phyloP scores from a whole-genome alignment of 2,113 vertebrate species.

The Lethenteron camtschaticum region DNA sequence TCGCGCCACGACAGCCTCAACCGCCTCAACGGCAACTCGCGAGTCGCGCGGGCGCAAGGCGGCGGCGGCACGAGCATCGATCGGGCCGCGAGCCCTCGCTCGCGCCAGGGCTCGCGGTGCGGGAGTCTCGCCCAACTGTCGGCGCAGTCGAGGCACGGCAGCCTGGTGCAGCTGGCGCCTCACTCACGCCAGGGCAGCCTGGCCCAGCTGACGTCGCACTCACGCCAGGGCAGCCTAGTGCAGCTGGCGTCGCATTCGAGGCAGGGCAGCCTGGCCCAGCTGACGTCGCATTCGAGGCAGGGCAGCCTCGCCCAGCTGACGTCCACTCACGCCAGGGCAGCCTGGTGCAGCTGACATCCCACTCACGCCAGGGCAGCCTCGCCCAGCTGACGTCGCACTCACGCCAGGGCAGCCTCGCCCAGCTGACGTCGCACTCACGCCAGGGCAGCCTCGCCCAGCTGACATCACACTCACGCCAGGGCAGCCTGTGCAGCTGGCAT shows the following conservation, averaged over 20 bases:
- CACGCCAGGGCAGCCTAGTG: background rate
- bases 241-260: background rate
- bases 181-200: background rate
- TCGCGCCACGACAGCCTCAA: background rate
- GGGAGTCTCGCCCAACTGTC: background rate
- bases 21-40: background rate
- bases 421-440: background rate
- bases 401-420: background rate
- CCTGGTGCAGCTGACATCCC: background rate
- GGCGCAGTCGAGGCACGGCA: background rate
- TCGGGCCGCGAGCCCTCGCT: background rate
- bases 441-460: slow-evolving; percentile 44
- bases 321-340: background rate
- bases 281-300: slow-evolving; percentile 3
- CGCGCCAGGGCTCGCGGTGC: too few species aligned
- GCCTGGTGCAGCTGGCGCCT: background rate
- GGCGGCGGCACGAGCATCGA: background rate
- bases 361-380: background rate
- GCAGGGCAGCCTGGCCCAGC: background rate
- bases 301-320: background rate
- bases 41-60: background rate
- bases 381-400: background rate
- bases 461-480: slow-evolving; percentile 53
- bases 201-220: background rate
- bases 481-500: slow-evolving; percentile 52